phyloP scores from a whole-genome alignment of 2,113 vertebrate species.

The Pan paniscus region DNA sequence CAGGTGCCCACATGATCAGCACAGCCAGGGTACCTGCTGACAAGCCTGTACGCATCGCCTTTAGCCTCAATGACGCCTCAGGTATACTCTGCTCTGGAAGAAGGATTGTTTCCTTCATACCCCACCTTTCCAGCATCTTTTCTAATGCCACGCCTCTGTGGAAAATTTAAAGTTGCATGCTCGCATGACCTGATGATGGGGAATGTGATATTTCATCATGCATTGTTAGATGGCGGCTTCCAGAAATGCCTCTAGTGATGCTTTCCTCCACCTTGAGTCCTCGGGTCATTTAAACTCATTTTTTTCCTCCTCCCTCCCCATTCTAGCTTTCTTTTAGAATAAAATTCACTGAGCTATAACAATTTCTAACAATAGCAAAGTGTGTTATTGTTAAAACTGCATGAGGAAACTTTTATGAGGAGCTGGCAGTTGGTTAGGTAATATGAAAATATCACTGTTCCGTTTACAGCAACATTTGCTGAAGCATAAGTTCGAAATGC shows the following conservation, averaged over 20 bases:
- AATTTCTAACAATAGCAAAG: constrained; percentile 8
- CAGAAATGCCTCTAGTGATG: neutral
- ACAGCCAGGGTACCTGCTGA: constrained; percentile 96
- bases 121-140: neutral
- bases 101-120: neutral
- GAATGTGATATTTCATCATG: neutral
- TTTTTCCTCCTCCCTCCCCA: neutral
- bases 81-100: constrained; percentile 82
- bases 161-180: neutral
- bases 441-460: constrained; percentile 57
- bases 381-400: neutral
- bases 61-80: constrained; percentile 94
- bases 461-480: neutral
- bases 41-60: constrained; percentile 96
- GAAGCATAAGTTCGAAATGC: neutral
- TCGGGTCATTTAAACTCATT: neutral
- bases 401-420: neutral
- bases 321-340: neutral
- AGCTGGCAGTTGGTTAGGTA: constrained; percentile 37
- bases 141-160: neutral
- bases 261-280: neutral
- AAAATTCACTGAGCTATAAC: neutral
- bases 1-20: constrained; percentile 98
- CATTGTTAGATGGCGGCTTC: neutral
- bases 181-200: neutral